Evolutionary conservation across 2,888 invertebrate species (phyloP), one percentile per base, ranked within the genome.

Genomic region (Idaea straminata): DNA sequence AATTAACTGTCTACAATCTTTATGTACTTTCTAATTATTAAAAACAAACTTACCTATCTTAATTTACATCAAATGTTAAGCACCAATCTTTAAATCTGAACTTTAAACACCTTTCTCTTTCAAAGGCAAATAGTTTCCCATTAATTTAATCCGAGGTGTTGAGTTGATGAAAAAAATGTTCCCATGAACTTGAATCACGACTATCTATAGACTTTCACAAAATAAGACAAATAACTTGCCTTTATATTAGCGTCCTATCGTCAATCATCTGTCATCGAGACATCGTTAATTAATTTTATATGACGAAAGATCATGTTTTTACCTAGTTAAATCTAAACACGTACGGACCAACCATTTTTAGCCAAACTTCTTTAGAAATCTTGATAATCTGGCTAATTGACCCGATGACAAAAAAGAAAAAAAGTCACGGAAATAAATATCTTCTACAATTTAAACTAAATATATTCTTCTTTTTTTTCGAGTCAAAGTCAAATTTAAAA

Each of bases 231-330:
- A 73, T 72, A 66, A 65, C 62, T 57, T 64, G 62, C 65, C 59
- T 66, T 68, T 68, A 68, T 69, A 68, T 69, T 71, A 71, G 66
- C 66, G 70, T 70, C 67, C 69, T 65, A 66, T 68, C 67, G 70
- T 72, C 71, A 69, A 69, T 71, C 72, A 71, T 69, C 68, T 66
- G 69, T 68, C 68, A 64, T 62, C 57, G 57, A 63, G 16, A 16
- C 34, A 63, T 47, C 68, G 34, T 68, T 69, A 66, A 72, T 73
- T 65, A 66, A 69, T 69, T 68, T 64, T 71, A 15, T 16, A 58
- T 5, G n/a, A 58, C 16, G 58, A 58, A 16, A 58, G 58, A 58
- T 58, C 5, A 58, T 15, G 4, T 10, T 6, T 0, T 10, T 47
- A 4, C 7, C 47, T 47, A 47, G 47, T 47, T 10, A 7, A 7